Evolutionary conservation across 2,888 invertebrate genomes (phyloP).

Genomic region (Pimpla rufipes): DNA sequence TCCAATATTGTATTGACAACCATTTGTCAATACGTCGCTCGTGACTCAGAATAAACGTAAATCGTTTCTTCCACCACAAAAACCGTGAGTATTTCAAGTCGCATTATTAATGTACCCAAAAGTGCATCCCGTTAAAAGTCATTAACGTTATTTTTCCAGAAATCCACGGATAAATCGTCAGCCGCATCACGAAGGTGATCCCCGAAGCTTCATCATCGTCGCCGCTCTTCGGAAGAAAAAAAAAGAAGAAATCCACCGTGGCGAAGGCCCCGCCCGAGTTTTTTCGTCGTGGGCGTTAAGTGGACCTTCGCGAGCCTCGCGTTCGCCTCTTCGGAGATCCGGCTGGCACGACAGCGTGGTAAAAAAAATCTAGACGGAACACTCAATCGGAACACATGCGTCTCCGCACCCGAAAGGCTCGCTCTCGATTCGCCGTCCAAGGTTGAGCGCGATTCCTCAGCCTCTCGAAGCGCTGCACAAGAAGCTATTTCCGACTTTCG

Average conservation of each 20-base stretch:
- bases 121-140: neutral
- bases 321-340: conserved; percentile 45
- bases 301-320: conserved; percentile 49
- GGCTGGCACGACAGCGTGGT: neutral
- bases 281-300: conserved; percentile 51
- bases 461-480: neutral
- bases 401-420: conserved; percentile 23
- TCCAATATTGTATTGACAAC: neutral
- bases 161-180: neutral
- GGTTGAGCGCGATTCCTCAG: conserved; percentile 8
- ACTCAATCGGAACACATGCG: conserved; percentile 17
- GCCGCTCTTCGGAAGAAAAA: conserved; percentile 7
- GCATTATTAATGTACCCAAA: neutral
- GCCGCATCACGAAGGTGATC: neutral
- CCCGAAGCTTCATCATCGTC: conserved; percentile 24
- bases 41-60: neutral
- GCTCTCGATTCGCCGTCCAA: conserved; percentile 41
- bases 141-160: neutral
- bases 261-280: conserved; percentile 30
- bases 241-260: neutral
- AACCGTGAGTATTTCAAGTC: neutral
- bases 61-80: neutral
- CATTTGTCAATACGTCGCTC: too few relatives aligned
- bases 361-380: conserved; percentile 27
- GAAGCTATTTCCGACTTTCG: too few relatives aligned